Base-by-base conservation (phyloP, 1,140 invertebrate species). In the Sarcophaga bullata region DNA sequence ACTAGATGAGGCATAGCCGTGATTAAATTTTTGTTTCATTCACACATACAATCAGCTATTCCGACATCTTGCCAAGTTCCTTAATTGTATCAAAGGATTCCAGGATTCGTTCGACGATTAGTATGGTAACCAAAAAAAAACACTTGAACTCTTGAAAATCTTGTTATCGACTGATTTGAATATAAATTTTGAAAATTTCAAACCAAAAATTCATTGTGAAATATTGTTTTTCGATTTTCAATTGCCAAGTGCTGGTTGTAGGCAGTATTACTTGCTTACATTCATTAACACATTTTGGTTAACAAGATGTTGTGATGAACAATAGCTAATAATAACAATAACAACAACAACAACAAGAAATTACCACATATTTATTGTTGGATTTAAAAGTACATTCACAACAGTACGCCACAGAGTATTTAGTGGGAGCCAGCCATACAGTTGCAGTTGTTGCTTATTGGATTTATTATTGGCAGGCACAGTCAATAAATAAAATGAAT, bases 1-100 rank as follows among this genome's bases (percentile, higher is more conserved):
- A 89, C 87, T 89, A 89, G 87, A 89, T 89, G 87, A 89, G 87
- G 87, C 87, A 89, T 89, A 89, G 87, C 87, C 87, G 87, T 86
- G 84, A 80, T 83, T 17, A 83, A 85, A 86, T 83, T 84, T 82
- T 58, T 52, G n/a, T n/a, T 82, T 82, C 19, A 68, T 58, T 17
- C 83, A 50, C 50, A 75, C 19, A 83, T n/a, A 81, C 87, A 86
- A 83, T 89, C 87, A 89, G 87, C 87, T 89, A 89, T 89, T 89
- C 87, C 87, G 87, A 89, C 87, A 89, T 89, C 87, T 89, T 89
- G 87, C 87, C 87, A 89, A 89, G 86, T 87, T 84, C 87, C 86
- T 85, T 86, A 88, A 86, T 87, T 88, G 87, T 86, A 17, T 82
- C 46, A 62, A 62, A 62, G n/a, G n/a, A 37, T 37, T 37, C 25